Percentiles rank a stretch among this genome's conserved stretches.
Evolutionary conservation across 2,888 invertebrate genomes (phyloP).

Genomic region (Lutraria lutraria): DNA sequence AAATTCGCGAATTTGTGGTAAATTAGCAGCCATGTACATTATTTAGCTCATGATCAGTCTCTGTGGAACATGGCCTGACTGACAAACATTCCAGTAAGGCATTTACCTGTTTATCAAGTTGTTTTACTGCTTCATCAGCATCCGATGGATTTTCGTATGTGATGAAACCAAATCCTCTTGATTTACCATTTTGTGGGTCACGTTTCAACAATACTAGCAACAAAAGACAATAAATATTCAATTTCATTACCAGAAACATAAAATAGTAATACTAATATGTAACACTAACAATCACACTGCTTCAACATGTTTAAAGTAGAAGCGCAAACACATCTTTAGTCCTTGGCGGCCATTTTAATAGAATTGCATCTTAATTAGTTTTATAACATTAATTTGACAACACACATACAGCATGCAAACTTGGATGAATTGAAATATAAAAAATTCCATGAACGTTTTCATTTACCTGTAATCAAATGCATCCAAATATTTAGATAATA

Average conservation of each 20-base stretch:
- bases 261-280: not conserved
- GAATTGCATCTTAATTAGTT: too few relatives aligned
- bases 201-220: slow-evolving; percentile 79
- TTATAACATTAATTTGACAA: too few relatives aligned
- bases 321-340: not conserved
- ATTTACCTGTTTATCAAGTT: slow-evolving; percentile 78
- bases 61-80: too few relatives aligned
- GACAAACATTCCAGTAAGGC: too few relatives aligned
- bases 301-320: not conserved
- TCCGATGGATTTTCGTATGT: slow-evolving; percentile 83
- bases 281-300: not conserved
- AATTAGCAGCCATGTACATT: too few relatives aligned
- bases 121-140: slow-evolving; percentile 81
- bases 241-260: not conserved
- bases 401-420: not conserved
- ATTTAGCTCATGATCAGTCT: too few relatives aligned
- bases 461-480: too few relatives aligned
- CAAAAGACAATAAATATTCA: slow-evolving; percentile 1
- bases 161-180: slow-evolving; percentile 82
- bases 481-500: too few relatives aligned
- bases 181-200: slow-evolving; percentile 76
- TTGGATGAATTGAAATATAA: too few relatives aligned
- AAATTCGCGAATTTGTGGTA: too few relatives aligned
- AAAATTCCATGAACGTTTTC: too few relatives aligned
- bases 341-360: not conserved